phyloP scores from a whole-genome alignment of 2,113 vertebrate genomes.

The Heterotis niloticus region DNA sequence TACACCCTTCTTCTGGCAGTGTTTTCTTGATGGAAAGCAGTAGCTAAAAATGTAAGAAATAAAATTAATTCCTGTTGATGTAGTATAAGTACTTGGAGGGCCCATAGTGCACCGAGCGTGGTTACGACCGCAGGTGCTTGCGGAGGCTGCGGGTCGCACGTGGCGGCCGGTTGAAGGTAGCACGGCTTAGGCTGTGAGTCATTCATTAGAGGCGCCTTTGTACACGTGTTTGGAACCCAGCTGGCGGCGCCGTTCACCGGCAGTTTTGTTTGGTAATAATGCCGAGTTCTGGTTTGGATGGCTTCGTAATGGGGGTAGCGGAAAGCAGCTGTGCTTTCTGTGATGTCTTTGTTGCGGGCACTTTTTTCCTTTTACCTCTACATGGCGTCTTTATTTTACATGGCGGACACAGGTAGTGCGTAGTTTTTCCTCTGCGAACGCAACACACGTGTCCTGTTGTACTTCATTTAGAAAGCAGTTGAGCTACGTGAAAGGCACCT shows the following conservation, averaged over 20 bases:
- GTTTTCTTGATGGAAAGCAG: neutral
- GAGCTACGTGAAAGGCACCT: neutral
- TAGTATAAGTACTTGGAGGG: neutral
- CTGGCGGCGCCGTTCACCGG: neutral
- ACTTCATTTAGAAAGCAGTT: neutral
- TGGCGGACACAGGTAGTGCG: neutral
- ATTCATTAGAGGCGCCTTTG: constrained; percentile 12
- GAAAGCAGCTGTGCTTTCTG: constrained; percentile 14
- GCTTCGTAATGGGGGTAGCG: constrained; percentile 3
- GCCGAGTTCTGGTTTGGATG: neutral
- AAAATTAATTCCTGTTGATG: neutral
- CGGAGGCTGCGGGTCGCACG: neutral
- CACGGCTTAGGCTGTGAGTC: constrained; percentile 1
- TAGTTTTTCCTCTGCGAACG: neutral
- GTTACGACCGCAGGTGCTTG: neutral
- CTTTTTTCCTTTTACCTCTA: neutral
- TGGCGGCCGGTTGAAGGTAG: constrained; percentile 4
- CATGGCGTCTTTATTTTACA: constrained; percentile 9
- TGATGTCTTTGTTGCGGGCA: neutral
- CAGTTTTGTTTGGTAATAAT: neutral
- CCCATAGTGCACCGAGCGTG: neutral
- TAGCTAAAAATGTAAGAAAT: neutral
- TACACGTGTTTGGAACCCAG: constrained; percentile 19
- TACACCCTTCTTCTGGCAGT: neutral
- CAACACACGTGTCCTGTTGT: neutral